Evolutionary conservation across 1,140 invertebrate species (phyloP), one percentile per base, ranked within the genome.

Genomic region (Zaprionus africanus): DNA sequence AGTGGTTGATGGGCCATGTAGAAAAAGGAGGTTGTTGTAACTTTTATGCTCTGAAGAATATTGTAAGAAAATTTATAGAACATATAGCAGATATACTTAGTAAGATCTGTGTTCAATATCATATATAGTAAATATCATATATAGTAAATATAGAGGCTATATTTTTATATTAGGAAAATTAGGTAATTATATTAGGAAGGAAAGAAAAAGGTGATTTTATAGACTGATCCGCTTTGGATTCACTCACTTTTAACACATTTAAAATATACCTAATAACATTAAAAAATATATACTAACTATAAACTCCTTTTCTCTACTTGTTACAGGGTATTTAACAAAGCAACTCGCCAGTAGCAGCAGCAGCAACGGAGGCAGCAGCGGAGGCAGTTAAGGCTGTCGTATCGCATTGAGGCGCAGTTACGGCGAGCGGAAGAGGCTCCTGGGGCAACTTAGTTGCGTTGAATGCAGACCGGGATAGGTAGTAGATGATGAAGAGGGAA

Each of bases 351-450:
- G 11, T 36, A 43, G 53, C 54, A 31, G 49, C 36, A 26, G 36
- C 7, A 49, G 26, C 51, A 51, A 26, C 34, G 2, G 6, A n/a
- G n/a, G n/a, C 49, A 26, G 19, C 51, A 26, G 43, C 31, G 22
- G n/a, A n/a, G n/a, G 34, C 6, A 49, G 46, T 46, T 56, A 74
- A 54, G 41, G 64, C 58, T 34, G 26, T 17, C 28, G 31, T n/a
- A 54, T 26, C 53, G 46, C 53, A 56, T 38, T 31, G 51, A 22
- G 51, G 49, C 57, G 34, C 70, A 66, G 70, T 51, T 26, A 57
- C 53, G 26, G 28, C 17, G 36, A 62, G 61, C 72, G 66, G 51
- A 62, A 69, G 59, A 75, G 66, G 51, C 72, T 75, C 64, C 34
- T 58, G 56, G 71, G 64, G 56, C 46, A 60, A 43, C 59, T 28